Conservation (phyloP, 2,113 vertebrate genomes). For the Esox niger region DNA sequence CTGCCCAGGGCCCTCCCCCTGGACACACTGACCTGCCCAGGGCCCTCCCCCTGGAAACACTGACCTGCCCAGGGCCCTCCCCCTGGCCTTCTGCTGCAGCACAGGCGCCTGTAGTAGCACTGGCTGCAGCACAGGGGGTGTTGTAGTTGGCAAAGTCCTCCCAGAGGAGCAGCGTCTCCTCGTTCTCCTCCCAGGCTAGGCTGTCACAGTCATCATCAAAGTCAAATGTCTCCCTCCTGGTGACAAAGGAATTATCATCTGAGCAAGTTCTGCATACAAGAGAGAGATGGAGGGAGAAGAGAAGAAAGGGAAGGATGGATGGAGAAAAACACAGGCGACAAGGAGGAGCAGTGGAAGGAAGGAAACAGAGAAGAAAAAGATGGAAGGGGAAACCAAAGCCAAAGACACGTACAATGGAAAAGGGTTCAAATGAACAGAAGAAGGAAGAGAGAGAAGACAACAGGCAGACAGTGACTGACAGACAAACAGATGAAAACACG, state of each 20-base stretch:
- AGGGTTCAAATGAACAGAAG: slow-evolving; percentile 29
- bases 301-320: neutral
- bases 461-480: neutral
- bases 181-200: slow-evolving; percentile 96
- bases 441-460: slow-evolving; percentile 7
- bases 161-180: slow-evolving; percentile 93
- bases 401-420: slow-evolving; percentile 32
- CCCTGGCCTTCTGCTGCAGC: slow-evolving; percentile 54
- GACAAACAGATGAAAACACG: neutral
- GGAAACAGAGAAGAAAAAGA: slow-evolving; percentile 17
- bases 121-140: slow-evolving; percentile 56
- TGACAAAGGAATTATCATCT: slow-evolving; percentile 69
- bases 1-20: slow-evolving; percentile 72
- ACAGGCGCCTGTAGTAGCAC: slow-evolving; percentile 1
- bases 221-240: slow-evolving; percentile 90
- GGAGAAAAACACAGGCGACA: neutral
- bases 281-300: slow-evolving; percentile 1
- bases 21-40: slow-evolving; percentile 66
- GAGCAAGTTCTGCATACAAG: slow-evolving; percentile 65
- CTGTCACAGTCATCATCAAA: slow-evolving; percentile 95
- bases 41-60: slow-evolving; percentile 69
- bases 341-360: slow-evolving; percentile 11
- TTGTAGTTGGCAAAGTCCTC: slow-evolving; percentile 97
- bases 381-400: slow-evolving; percentile 30
- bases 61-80: slow-evolving; percentile 74